phyloP scores from a whole-genome alignment of 2,888 invertebrate genomes.

The Oxyteleia sp. region DNA sequence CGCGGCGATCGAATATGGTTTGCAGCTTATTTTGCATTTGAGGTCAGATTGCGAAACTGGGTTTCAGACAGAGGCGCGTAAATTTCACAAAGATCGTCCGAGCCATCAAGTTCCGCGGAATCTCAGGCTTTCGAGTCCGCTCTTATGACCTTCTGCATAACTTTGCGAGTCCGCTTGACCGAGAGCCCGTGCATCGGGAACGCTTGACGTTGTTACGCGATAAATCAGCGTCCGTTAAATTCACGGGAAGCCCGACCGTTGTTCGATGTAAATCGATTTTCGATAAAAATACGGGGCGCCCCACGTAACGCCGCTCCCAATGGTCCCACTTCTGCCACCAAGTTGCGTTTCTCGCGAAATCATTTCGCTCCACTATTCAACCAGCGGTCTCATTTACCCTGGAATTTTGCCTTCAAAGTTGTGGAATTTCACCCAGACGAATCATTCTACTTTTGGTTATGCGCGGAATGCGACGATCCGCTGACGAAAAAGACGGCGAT shows the following conservation, averaged over 20 bases:
- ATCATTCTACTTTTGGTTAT: conserved; percentile 52
- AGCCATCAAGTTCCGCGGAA: conserved; percentile 76
- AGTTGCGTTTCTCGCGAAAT: conserved; percentile 77
- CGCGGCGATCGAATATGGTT: conserved; percentile 68
- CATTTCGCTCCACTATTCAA: conserved; percentile 68
- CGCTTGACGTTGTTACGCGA: conserved; percentile 86
- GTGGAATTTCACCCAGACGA: conserved; percentile 46
- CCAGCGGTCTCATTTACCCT: conserved; percentile 57
- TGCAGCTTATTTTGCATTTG: conserved; percentile 72
- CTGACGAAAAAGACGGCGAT: conserved; percentile 32
- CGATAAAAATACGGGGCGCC: conserved; percentile 64
- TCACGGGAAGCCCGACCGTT: conserved; percentile 80
- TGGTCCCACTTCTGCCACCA: background rate
- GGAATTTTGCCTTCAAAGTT: conserved; percentile 60
- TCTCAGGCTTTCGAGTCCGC: conserved; percentile 80
- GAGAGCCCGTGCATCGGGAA: conserved; percentile 82
- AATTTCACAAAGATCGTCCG: conserved; percentile 78
- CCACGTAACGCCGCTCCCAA: conserved; percentile 32
- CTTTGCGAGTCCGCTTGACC: conserved; percentile 85
- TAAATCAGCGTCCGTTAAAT: conserved; percentile 86
- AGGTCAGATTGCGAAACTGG: conserved; percentile 75
- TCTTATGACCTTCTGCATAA: conserved; percentile 85
- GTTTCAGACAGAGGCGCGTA: conserved; percentile 79
- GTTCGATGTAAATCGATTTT: conserved; percentile 78
- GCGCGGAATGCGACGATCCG: conserved; percentile 23